Evolutionary conservation across 2,113 vertebrate genomes (phyloP).

Genomic region (rabbit (Oryctolagus cuniculus)): mOryCun1.1 NC_091443.1:109957501-109958000

Average conservation of each 20-base stretch:
- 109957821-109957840: too few relatives aligned
- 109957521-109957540: background rate
- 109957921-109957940: background rate
- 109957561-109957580: rapidly evolving
- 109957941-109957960: too few relatives aligned
- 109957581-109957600: too few relatives aligned
- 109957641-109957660: background rate
- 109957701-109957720: rapidly evolving
- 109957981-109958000: rapidly evolving
- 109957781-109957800: background rate
- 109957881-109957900: background rate
- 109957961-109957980: rapidly evolving
- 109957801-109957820: too few relatives aligned
- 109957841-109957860: rapidly evolving
- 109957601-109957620: rapidly evolving
- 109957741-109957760: background rate
- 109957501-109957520: background rate
- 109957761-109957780: background rate
- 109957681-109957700: too few relatives aligned
- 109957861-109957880: background rate
- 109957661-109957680: too few relatives aligned
- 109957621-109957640: background rate
- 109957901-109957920: background rate
- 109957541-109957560: background rate
- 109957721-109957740: too few relatives aligned